Evolutionary conservation across 2,113 vertebrate species (phyloP).

Genomic region (Megatriorchis doriae): DNA sequence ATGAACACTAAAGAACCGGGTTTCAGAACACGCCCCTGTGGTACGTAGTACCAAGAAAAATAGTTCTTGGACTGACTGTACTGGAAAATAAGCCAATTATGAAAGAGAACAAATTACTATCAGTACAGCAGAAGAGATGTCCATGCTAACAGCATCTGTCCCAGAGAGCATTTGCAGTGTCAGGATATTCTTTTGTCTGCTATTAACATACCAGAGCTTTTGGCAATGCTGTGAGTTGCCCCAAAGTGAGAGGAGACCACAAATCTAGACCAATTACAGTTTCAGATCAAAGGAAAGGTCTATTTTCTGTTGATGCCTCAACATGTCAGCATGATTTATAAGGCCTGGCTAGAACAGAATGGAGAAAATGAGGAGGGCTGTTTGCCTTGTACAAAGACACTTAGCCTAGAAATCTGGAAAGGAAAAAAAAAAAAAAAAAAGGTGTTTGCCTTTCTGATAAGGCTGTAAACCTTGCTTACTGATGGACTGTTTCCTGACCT

Average conservation of each 20-base stretch:
- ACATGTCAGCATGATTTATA: neutral
- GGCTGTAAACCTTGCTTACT: neutral
- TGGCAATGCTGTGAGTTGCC: neutral
- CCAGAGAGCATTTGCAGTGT: neutral
- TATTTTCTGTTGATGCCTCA: neutral
- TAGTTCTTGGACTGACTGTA: neutral
- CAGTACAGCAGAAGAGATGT: neutral
- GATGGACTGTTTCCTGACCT: neutral
- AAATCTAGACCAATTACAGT: neutral
- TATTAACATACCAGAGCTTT: neutral
- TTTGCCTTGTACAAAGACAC: neutral
- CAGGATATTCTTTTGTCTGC: neutral
- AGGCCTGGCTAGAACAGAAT: neutral
- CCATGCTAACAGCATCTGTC: neutral
- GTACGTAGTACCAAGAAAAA: neutral
- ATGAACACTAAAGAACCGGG: neutral
- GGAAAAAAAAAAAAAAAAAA: neutral
- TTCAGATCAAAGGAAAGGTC: neutral
- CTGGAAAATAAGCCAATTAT: neutral
- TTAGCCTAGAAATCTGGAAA: neutral
- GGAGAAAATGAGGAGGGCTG: neutral
- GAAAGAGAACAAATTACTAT: neutral
- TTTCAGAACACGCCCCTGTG: neutral
- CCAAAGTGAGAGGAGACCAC: neutral
- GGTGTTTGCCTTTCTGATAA: neutral